These are phyloP conservation scores for Dicrurus megarhynchus DNA, from an alignment of 2,113 vertebrate genomes.

Conservation along the genomic window DNA sequence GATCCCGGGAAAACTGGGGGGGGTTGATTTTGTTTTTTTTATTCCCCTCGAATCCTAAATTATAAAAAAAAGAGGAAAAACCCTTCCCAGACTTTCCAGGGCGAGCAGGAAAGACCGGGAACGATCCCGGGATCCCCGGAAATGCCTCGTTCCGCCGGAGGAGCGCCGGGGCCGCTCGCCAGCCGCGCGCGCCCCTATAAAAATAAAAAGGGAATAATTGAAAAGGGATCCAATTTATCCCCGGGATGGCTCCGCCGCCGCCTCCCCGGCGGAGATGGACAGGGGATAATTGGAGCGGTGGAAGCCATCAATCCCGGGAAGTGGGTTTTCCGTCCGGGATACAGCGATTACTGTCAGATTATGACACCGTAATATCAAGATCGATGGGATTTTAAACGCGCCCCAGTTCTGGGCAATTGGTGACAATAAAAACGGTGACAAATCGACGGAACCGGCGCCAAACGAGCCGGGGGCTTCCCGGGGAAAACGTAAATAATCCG, in stretches of 20 bases:
- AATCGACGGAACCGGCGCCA: constrained; percentile 74
- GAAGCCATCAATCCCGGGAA: constrained; percentile 78
- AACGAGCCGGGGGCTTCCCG: background rate
- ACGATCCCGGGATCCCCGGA: background rate
- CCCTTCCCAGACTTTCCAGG: background rate
- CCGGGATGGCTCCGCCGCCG: constrained; percentile 68
- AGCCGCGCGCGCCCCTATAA: background rate
- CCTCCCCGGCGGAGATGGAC: constrained; percentile 81
- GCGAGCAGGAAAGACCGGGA: background rate
- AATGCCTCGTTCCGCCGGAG: background rate
- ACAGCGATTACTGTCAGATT: constrained; percentile 82
- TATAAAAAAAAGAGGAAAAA: background rate
- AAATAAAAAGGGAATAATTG: background rate
- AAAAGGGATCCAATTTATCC: background rate
- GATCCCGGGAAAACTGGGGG: background rate
- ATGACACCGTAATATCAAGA: constrained; percentile 82
- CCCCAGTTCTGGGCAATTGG: constrained; percentile 84
- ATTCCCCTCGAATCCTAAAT: background rate
- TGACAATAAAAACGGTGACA: constrained; percentile 83
- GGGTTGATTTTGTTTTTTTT: too few species aligned
- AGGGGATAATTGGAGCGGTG: constrained; percentile 78
- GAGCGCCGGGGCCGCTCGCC: background rate
- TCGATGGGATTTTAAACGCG: constrained; percentile 82
- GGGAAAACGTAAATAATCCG: background rate
- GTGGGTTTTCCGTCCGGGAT: constrained; percentile 73